phyloP scores from a whole-genome alignment of 2,888 invertebrate genomes.

The Perizoma affinitatum region DNA sequence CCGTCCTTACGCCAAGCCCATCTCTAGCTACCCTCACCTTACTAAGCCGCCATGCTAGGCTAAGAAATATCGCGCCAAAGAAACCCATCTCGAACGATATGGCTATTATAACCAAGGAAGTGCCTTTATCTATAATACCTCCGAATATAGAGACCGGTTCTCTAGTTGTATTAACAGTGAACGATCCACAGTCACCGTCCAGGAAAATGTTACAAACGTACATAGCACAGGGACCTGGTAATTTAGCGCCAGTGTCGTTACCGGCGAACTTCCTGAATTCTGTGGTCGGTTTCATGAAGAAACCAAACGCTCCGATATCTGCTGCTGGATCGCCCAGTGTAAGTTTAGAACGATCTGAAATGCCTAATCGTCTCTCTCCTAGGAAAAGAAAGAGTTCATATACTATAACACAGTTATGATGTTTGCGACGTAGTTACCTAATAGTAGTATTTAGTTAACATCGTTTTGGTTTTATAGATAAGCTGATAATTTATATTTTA shows the following conservation, averaged over 20 bases:
- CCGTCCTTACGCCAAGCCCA: background rate
- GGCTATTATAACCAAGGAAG: conserved; percentile 13
- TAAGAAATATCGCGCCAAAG: conserved; percentile 12
- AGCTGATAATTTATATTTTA: too few relatives aligned
- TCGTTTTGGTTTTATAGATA: too few relatives aligned
- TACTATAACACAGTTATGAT: conserved; percentile 65
- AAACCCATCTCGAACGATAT: conserved; percentile 9
- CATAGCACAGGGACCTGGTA: conserved; percentile 64
- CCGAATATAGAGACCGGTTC: conserved; percentile 71
- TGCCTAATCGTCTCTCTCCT: conserved; percentile 52
- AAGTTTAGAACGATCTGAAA: conserved; percentile 52
- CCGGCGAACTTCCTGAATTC: conserved; percentile 66
- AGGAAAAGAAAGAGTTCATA: conserved; percentile 64
- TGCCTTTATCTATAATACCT: conserved; percentile 43
- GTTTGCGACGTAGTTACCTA: conserved; percentile 28
- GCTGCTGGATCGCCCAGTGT: conserved; percentile 53
- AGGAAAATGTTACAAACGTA: conserved; percentile 78
- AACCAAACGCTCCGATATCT: conserved; percentile 43
- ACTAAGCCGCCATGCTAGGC: background rate
- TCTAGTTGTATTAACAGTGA: conserved; percentile 70
- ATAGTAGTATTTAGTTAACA: too few relatives aligned
- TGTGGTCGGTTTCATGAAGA: conserved; percentile 73
- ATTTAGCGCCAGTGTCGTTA: conserved; percentile 65
- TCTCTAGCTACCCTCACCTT: conserved; percentile 13
- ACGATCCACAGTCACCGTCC: conserved; percentile 69